These are phyloP conservation scores for Athene noctua DNA, from an alignment of 2,113 vertebrate species.

Conservation along the genomic window DNA sequence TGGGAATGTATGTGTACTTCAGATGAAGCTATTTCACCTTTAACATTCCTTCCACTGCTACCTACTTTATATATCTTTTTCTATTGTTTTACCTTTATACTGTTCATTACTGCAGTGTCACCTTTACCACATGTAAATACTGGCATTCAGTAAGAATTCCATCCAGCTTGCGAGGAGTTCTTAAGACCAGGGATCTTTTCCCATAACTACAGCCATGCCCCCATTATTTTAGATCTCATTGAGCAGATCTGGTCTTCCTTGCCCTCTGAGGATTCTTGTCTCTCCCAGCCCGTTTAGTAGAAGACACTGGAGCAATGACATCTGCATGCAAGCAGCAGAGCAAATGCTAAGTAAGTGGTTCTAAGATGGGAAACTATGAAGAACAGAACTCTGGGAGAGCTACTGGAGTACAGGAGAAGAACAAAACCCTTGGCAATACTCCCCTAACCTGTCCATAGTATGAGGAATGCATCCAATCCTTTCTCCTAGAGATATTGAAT, in stretches of 20 bases:
- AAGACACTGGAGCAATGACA: not conserved
- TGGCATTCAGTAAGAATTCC: not conserved
- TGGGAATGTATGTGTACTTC: not conserved
- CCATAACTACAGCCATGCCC: not conserved
- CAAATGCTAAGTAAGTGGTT: not conserved
- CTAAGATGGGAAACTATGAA: not conserved
- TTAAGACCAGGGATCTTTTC: not conserved
- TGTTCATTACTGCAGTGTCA: not conserved
- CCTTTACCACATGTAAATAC: not conserved
- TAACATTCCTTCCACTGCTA: not conserved
- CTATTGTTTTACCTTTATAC: not conserved
- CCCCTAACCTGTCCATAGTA: not conserved
- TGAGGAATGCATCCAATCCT: not conserved
- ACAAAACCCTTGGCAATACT: not conserved
- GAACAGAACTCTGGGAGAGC: not conserved
- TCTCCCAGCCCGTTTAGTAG: not conserved
- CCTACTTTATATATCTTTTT: not conserved
- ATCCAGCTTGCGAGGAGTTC: not conserved
- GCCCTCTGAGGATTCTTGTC: not conserved
- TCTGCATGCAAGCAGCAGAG: not conserved
- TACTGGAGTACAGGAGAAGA: not conserved
- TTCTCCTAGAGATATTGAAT: not conserved
- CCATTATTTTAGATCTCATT: accelerated
- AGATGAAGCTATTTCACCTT: constrained; percentile 5
- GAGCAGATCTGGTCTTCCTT: not conserved